Evolutionary conservation across 2,797 vertebrate species (phyloP).

Genomic region (Aulostomus chinensis): DNA sequence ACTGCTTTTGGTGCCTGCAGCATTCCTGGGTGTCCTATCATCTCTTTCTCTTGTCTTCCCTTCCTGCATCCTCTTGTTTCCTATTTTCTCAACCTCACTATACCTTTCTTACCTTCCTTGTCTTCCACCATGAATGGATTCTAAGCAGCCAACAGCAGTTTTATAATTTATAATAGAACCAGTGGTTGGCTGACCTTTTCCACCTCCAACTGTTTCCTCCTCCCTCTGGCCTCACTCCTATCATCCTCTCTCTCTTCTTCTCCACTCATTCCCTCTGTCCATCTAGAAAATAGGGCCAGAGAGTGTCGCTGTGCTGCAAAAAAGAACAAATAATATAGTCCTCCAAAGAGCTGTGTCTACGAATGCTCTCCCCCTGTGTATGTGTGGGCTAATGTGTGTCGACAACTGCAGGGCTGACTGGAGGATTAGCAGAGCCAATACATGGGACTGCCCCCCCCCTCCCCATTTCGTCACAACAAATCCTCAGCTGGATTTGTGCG

Average conservation of each 20-base stretch:
- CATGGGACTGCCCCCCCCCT: no score
- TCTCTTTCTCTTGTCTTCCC: not conserved
- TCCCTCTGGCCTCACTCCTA: slow-evolving; percentile 13
- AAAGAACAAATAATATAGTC: slow-evolving; percentile 39
- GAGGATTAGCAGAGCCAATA: slow-evolving; percentile 61
- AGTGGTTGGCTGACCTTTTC: slow-evolving; percentile 50
- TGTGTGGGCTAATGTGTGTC: slow-evolving; percentile 7
- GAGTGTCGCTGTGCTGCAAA: not conserved
- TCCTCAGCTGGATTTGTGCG: slow-evolving; percentile 70
- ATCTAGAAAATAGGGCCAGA: slow-evolving; percentile 23
- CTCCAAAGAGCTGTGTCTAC: slow-evolving; percentile 52
- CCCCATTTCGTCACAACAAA: slow-evolving; percentile 50
- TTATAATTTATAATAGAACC: slow-evolving; percentile 46
- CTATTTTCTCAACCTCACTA: not conserved
- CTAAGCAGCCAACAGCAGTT: slow-evolving; percentile 19
- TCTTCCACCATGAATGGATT: slow-evolving; percentile 21
- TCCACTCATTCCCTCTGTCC: slow-evolving; percentile 1
- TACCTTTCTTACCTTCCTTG: not conserved
- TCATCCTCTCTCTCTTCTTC: slow-evolving; percentile 9
- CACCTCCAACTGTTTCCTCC: slow-evolving; percentile 56
- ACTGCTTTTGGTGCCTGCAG: slow-evolving; percentile 29
- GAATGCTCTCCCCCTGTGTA: slow-evolving; percentile 31
- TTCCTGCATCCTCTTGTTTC: slow-evolving; percentile 16
- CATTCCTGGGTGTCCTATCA: slow-evolving; percentile 26
- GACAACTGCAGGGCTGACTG: slow-evolving; percentile 51